Base-by-base conservation (phyloP, 2,113 vertebrate species). In the Carollia perspicillata region DNA sequence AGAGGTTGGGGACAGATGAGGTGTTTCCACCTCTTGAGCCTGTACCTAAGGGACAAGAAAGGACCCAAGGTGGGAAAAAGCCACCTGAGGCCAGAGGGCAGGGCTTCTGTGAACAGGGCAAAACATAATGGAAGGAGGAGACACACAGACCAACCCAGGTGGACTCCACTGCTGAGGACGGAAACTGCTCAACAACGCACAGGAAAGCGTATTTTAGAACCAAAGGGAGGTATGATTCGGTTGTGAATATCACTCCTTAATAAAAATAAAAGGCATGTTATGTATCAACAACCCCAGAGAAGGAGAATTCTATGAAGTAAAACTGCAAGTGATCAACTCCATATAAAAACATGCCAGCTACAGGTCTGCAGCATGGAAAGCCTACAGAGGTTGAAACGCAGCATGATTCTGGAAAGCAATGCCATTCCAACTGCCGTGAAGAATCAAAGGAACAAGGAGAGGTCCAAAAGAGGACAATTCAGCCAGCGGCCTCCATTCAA, bases 161-260 rank as follows among this genome's bases (percentile, higher is more conserved):
- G 16, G 28, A 47, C 7, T 12, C 26, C 4, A 11, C 28, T 11
- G 14, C 8, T 33, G 1, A 20, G 4, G 17, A 60, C 69, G 49
- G 28, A 12, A 44, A 4, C 16, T 35, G 37, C n/a, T n/a, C 26
- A 2, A 6, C 3, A 26, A 44, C 0, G 0, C 51, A 37, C 22
- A 74, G 60, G 37, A 81, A 63, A 66, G 30, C 42, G 71, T n/a
- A 51, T 20, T 26, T 71, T 55, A 85, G 11, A 85, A 84, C 13
- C 47, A 79, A 84, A 51, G 33, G 22, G 20, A 78, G 30, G 40
- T 7, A 2, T 40, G 53, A 55, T 8, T 4, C 81, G 37, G 33
- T n/a, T 55, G 11, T 33, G 44, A 65, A 7, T 8, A 40, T 42
- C 20, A 93, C 4, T 69, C 47, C 42, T 37, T 78, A 55, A 72